phyloP scores from a whole-genome alignment of 2,888 invertebrate genomes.

The Malthinus flaveolus region DNA sequence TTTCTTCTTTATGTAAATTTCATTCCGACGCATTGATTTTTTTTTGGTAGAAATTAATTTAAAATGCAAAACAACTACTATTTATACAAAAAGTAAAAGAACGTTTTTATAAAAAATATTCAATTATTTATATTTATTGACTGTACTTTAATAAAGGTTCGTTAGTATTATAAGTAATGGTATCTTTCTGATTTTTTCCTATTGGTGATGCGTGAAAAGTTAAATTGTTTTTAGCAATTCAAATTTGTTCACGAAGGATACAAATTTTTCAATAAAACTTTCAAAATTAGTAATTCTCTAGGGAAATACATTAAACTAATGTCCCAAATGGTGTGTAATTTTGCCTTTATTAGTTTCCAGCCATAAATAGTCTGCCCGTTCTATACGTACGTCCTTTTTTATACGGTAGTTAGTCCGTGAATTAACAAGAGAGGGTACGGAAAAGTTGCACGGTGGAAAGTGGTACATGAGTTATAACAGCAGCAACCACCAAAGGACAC shows the following conservation, averaged over 20 bases:
- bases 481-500: constrained; percentile 30
- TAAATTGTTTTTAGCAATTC: constrained; percentile 21
- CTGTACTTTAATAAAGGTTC: no score
- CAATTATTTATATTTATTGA: no score
- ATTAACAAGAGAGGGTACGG: constrained; percentile 22
- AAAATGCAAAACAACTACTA: constrained; percentile 10
- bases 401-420: constrained; percentile 17
- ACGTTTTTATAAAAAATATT: no score
- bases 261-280: constrained; percentile 31
- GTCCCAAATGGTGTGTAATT: constrained; percentile 32
- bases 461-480: constrained; percentile 26
- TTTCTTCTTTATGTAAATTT: constrained; percentile 22
- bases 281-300: constrained; percentile 29
- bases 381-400: constrained; percentile 22
- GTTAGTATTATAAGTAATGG: no score
- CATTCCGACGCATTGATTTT: constrained; percentile 16
- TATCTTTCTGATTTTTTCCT: no score
- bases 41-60: constrained; percentile 15
- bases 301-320: constrained; percentile 31
- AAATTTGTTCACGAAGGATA: constrained; percentile 25
- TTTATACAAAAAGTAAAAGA: no score
- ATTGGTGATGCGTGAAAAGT: no score
- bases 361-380: constrained; percentile 20
- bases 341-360: constrained; percentile 30
- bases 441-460: constrained; percentile 12